Base-by-base conservation (phyloP, 2,888 invertebrate genomes). In the Dynastes hyllus region DNA sequence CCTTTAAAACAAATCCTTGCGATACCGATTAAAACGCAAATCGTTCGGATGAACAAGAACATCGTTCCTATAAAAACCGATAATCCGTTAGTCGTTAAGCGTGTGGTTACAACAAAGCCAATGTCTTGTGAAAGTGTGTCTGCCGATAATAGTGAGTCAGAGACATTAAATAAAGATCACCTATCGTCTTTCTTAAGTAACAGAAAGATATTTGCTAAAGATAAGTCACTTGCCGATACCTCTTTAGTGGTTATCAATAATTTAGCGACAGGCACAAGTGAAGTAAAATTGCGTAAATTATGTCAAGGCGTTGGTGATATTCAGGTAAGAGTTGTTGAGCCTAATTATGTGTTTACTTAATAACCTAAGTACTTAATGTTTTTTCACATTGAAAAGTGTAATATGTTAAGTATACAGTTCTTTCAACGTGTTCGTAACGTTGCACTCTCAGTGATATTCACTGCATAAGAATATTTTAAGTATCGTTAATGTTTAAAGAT, bases 251-350 rank as follows among this genome's bases (percentile, higher is more conserved):
- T 87, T 77, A 87, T 91, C 76, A 90, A 90, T 81, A 91, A 91
- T 85, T 85, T 91, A 80, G 89, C 91, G 50, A 89, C 90, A 16
- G 89, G 89, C 81, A 91, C 90, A 9, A 88, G 89, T 11, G 90
- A 90, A 83, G 84, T 87, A 51, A 90, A 90, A 84, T 87, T 91
- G 81, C 87, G 89, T 78, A 88, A 89, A 82, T 88, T 91, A 88
- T 90, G 90, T 84, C 88, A 89, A 83, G 89, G 89, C 81, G 89
- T 91, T 81, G 91, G 91, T 80, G 88, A 87, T 50, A 87, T 91
- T 77, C 89, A 91, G 90, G 91, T 91, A 87, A 87, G 87, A 78
- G 55, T 81, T 78, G 78, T 70, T 79, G 65, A 80, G 55, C 37
- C 50, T 76, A 79, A 76, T 32, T 50, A 58, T 73, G 58, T 32